Evolutionary conservation across 92 coral and sea anemone genomes (phyloP).

Genomic region (Epizoanthus stellaris): DNA sequence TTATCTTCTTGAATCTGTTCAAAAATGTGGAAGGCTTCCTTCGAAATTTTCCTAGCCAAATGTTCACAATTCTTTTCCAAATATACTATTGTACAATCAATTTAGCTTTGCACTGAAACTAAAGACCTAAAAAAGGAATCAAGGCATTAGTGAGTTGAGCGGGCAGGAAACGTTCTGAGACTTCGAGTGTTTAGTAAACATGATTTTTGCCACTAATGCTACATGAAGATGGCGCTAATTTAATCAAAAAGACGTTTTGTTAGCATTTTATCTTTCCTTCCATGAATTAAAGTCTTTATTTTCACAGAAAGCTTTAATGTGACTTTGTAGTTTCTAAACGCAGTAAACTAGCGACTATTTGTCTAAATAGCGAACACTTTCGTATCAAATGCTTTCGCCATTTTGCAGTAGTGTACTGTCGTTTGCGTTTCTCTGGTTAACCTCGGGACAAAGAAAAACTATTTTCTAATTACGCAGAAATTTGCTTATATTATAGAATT

Average conservation of each 20-base stretch:
- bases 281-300: background rate
- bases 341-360: background rate
- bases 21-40: background rate
- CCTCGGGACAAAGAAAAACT: background rate
- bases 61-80: background rate
- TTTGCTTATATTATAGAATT: conserved; percentile 1
- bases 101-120: background rate
- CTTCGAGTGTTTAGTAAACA: conserved; percentile 23
- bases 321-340: background rate
- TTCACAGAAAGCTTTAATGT: background rate
- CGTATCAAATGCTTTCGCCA: conserved; percentile 4
- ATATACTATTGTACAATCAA: background rate
- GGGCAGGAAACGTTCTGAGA: conserved; percentile 1
- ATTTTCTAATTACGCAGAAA: conserved; percentile 2
- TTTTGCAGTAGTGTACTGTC: conserved; percentile 1
- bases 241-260: background rate
- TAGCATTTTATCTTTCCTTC: background rate
- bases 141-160: too few species aligned
- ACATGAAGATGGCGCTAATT: conserved; percentile 10
- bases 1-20: background rate
- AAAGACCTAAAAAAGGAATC: too few species aligned
- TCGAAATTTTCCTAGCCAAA: background rate
- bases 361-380: background rate
- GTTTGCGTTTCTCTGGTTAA: conserved; percentile 8
- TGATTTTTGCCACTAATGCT: background rate